phyloP scores from a whole-genome alignment of 2,113 vertebrate genomes.

The Montifringilla adamsi region DNA sequence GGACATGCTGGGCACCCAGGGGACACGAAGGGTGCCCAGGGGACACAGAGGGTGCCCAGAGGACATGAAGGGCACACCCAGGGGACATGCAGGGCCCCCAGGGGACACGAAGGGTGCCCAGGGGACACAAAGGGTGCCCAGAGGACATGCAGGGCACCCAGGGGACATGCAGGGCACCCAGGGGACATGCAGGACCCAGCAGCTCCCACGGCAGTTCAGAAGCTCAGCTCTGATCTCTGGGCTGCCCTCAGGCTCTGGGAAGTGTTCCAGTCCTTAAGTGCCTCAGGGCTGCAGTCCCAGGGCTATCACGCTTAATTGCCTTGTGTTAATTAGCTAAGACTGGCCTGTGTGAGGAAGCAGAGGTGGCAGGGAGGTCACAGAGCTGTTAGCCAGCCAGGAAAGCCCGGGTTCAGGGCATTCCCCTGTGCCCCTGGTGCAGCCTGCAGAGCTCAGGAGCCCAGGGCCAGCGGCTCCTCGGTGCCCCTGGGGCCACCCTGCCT shows the following conservation, averaged over 20 bases:
- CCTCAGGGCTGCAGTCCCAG: not conserved
- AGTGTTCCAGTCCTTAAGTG: not conserved
- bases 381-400: not conserved
- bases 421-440: not conserved
- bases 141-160: too few species aligned
- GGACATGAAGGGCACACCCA: too few species aligned
- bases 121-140: too few species aligned
- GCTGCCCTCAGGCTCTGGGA: not conserved
- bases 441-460: not conserved
- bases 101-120: too few species aligned
- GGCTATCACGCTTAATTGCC: not conserved
- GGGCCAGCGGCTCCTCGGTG: not conserved
- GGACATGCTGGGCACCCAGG: too few species aligned
- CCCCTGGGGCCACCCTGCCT: not conserved
- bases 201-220: not conserved
- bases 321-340: not conserved
- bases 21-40: too few species aligned
- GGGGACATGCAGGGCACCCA: too few species aligned
- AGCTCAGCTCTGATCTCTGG: not conserved
- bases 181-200: not conserved
- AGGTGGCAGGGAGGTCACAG: not conserved
- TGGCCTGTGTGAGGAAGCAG: not conserved
- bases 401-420: accelerated
- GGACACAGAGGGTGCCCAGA: too few species aligned
- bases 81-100: too few species aligned